These are phyloP conservation scores for Habropoda laboriosa DNA, from an alignment of 1,140 invertebrate genomes.

Conservation along the genomic window DNA sequence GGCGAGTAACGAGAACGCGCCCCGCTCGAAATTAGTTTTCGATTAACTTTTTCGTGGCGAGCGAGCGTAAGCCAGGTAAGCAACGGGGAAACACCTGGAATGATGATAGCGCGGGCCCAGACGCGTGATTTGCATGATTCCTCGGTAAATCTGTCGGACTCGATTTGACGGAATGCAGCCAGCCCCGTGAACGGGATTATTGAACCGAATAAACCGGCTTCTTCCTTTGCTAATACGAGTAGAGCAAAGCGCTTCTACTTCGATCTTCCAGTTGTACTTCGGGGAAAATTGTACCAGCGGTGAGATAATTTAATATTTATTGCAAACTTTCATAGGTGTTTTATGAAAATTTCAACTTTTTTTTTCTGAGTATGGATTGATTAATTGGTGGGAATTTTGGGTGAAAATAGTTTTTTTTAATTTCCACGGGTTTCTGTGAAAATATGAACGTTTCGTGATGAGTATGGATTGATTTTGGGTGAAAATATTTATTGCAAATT, in stretches of 20 bases:
- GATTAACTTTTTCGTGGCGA: slow-evolving; percentile 25
- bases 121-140: slow-evolving; percentile 50
- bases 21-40: slow-evolving; percentile 46
- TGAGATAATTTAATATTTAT: no score
- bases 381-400: no score
- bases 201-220: slow-evolving; percentile 30
- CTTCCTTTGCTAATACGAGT: background rate
- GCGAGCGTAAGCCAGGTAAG: background rate
- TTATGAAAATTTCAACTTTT: no score
- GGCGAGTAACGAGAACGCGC: slow-evolving; percentile 53
- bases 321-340: no score
- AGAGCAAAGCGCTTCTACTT: background rate
- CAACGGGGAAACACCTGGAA: slow-evolving; percentile 19
- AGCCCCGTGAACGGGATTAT: background rate
- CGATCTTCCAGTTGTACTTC: background rate
- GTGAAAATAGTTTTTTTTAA: no score
- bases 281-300: background rate
- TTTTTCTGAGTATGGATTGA: no score
- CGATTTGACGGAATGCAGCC: slow-evolving; percentile 36
- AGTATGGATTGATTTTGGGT: no score
- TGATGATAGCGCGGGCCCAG: slow-evolving; percentile 2
- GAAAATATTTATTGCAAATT: no score
- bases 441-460: no score
- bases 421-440: no score
- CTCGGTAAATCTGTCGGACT: slow-evolving; percentile 39